These are phyloP conservation scores for Oxystoma pomonae DNA, from an alignment of 2,888 invertebrate genomes.

Conservation along the genomic window DNA sequence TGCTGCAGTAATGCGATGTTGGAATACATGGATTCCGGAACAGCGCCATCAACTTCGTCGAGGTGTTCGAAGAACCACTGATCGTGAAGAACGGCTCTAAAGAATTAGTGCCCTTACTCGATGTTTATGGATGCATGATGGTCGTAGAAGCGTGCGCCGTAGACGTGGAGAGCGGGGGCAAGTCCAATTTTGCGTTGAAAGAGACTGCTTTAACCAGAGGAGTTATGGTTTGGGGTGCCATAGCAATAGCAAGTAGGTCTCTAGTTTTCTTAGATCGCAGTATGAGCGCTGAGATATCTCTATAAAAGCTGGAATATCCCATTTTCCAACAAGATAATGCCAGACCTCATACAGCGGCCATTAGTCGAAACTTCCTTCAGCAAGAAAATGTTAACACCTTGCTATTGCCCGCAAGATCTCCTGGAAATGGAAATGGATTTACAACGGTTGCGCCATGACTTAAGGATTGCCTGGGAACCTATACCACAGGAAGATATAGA, in stretches of 20 bases:
- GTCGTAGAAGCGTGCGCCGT: not conserved
- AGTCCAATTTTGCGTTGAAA: not conserved
- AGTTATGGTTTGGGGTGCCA: not conserved
- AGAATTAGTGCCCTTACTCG: no score
- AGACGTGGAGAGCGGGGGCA: not conserved
- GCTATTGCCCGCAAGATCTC: not conserved
- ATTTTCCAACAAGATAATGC: not conserved
- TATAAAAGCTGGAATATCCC: not conserved
- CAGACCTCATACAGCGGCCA: not conserved
- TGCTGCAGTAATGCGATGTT: not conserved
- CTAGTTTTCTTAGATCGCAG: not conserved
- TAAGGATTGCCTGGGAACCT: no score
- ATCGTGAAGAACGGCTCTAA: not conserved
- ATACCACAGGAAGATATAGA: no score
- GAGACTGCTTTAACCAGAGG: not conserved
- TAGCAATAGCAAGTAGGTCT: not conserved
- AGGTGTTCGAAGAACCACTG: not conserved
- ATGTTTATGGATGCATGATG: not conserved
- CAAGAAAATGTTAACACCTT: not conserved
- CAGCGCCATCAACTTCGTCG: not conserved
- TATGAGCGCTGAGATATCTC: no score
- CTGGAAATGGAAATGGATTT: no score
- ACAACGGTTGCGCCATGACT: no score
- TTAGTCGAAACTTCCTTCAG: not conserved
- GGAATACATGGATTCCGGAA: not conserved